Base-by-base conservation (phyloP, 1,140 invertebrate species). In the Notospermus geniculatus region DNA sequence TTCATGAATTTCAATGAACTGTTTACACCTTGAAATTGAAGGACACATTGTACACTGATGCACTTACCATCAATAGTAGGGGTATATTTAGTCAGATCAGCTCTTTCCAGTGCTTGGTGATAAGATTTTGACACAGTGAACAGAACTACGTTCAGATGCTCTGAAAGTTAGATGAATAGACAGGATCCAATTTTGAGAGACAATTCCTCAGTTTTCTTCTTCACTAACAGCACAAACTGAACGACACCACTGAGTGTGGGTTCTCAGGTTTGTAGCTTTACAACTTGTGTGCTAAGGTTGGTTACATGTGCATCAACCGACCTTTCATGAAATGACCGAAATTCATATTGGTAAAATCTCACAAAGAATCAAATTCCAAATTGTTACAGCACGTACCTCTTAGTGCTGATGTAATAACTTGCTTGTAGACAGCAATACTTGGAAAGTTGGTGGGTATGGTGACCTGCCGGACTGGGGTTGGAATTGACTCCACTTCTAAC, bases 71-170 rank as follows among this genome's bases (percentile, higher is more conserved):
- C 19, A 19, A 15, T 28, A 15, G 52, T 17, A 23, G 50, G 45
- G 32, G 45, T 54, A 53, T 60, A 64, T 4, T 50, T 46, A 25
- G 66, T 57, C 13, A 66, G 62, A 45, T 76, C 71, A 46, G 69
- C 65, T 58, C 63, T 71, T 22, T 57, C 60, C 52, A 73, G 54
- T 22, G 69, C 67, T 52, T 65, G 61, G 41, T 76, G 71, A 55
- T 67, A 75, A 36, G 56, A 59, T 55, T 66, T 68, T 15, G 71
- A 52, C 39, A 73, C 54, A 11, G 64, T 66, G 65, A 75, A 72
- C 64, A 76, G 60, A 25, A 69, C 66, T 9, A 74, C 68, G 62
- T 75, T 76, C n/a, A 75, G 17, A 53, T 73, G 69, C 53, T 75
- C 71, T 76, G 69, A 45, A 67, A 69, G 23, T 60, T 62, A 13